phyloP scores from a whole-genome alignment of 2,888 invertebrate species.

The Hyposoter dolosus region DNA sequence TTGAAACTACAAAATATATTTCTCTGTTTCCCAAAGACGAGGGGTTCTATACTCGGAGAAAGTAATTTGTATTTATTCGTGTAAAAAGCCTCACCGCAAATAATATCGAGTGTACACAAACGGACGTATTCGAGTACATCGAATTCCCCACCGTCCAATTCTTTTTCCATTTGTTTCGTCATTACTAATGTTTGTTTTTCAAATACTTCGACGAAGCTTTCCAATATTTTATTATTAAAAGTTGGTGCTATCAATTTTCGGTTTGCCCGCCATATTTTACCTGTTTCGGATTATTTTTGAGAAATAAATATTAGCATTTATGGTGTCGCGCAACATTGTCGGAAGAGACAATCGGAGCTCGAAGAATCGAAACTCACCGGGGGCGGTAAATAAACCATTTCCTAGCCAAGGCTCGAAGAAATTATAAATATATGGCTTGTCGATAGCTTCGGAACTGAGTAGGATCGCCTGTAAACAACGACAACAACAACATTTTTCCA shows the following conservation, averaged over 20 bases:
- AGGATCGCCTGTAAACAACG: neutral
- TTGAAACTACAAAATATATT: neutral
- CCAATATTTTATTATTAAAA: neutral
- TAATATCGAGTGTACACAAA: neutral
- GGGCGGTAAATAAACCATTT: neutral
- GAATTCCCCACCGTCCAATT: neutral
- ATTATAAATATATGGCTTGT: neutral
- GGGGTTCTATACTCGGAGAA: no score
- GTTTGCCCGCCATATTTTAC: constrained; percentile 1
- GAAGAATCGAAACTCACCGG: neutral
- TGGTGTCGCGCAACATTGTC: neutral
- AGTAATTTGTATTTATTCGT: neutral
- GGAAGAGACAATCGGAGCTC: neutral
- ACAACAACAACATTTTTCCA: no score
- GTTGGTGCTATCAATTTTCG: constrained; percentile 7
- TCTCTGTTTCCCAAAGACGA: no score
- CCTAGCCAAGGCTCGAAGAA: neutral
- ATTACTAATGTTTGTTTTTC: neutral
- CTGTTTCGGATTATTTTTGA: neutral
- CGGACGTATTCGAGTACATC: neutral
- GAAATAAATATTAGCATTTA: neutral
- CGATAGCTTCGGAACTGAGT: neutral
- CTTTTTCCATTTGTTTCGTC: neutral
- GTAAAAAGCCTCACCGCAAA: neutral
- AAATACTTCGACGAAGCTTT: neutral